phyloP scores from a whole-genome alignment of 2,797 vertebrate species.

The Monodelphis domestica region DNA sequence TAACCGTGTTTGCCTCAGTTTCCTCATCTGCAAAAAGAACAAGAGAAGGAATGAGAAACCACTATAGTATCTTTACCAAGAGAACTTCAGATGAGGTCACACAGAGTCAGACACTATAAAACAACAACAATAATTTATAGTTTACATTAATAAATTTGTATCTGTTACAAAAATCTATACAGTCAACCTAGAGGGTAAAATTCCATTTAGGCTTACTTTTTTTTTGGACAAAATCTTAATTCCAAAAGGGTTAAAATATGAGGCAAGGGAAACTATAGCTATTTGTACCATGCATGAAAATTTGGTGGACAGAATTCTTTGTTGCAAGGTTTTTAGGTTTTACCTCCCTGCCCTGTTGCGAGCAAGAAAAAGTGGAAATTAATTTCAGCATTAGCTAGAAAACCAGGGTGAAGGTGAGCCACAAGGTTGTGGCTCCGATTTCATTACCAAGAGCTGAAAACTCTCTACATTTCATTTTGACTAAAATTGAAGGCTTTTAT shows the following conservation, averaged over 20 bases:
- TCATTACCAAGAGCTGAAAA: conserved; percentile 30
- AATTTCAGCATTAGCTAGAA: conserved; percentile 18
- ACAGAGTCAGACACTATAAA: too few species aligned
- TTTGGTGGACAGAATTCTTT: neutral
- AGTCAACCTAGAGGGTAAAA: conserved; percentile 34
- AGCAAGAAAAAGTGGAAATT: conserved; percentile 19
- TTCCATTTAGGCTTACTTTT: neutral
- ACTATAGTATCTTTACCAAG: too few species aligned
- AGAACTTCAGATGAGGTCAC: too few species aligned
- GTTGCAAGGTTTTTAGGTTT: neutral
- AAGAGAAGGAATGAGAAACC: too few species aligned
- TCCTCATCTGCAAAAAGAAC: too few species aligned
- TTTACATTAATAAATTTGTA: conserved; percentile 35
- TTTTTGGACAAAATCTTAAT: neutral
- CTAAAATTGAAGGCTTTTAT: conserved; percentile 62
- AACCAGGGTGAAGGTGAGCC: neutral
- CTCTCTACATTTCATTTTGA: conserved; percentile 51
- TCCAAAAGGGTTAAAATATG: neutral
- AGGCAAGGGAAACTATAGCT: conserved; percentile 19
- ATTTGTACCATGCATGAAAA: conserved; percentile 14
- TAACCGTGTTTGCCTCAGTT: too few species aligned
- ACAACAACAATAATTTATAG: conserved; percentile 39
- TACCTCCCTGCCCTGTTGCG: neutral
- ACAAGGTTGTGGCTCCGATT: neutral
- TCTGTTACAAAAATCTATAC: conserved; percentile 32